Percentiles rank a stretch among this genome's conserved stretches.
Conservation (phyloP, 2,888 invertebrate genomes). For the Drosophila paramelanica region DNA sequence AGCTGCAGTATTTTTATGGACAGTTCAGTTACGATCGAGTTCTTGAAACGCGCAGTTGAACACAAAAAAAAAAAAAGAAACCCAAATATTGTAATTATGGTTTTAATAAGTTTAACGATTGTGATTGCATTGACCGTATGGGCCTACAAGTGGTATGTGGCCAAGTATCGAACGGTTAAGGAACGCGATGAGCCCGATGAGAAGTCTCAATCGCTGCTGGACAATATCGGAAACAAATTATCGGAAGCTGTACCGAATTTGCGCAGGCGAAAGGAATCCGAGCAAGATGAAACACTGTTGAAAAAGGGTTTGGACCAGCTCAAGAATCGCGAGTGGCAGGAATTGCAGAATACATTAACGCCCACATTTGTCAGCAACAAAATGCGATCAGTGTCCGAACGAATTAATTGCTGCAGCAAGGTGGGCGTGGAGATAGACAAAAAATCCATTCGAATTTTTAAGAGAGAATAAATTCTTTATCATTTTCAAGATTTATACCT, state of each 20-base stretch:
- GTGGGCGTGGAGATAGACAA: conserved; percentile 85
- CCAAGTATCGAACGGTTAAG: conserved; percentile 45
- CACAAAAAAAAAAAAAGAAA: neutral
- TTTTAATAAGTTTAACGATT: conserved; percentile 25
- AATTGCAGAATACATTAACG: conserved; percentile 84
- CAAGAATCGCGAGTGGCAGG: conserved; percentile 83
- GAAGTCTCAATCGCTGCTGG: conserved; percentile 51
- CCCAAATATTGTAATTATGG: conserved; percentile 41
- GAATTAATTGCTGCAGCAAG: conserved; percentile 75
- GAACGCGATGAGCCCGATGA: conserved; percentile 47
- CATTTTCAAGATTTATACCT: conserved; percentile 85
- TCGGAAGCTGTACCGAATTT: conserved; percentile 84
- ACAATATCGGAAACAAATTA: conserved; percentile 67
- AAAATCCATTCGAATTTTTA: conserved; percentile 86
- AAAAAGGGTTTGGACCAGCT: conserved; percentile 85
- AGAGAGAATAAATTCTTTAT: conserved; percentile 86
- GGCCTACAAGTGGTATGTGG: conserved; percentile 64
- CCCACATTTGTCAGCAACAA: conserved; percentile 85
- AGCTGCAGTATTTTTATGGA: neutral
- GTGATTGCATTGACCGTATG: conserved; percentile 23
- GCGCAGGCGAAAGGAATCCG: conserved; percentile 77
- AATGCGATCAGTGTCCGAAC: conserved; percentile 85
- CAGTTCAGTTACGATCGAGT: conserved; percentile 15
- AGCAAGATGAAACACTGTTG: conserved; percentile 86
- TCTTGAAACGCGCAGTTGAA: conserved; percentile 10